Base-by-base conservation (phyloP, 2,888 invertebrate species). In the Quadriops clusia region DNA sequence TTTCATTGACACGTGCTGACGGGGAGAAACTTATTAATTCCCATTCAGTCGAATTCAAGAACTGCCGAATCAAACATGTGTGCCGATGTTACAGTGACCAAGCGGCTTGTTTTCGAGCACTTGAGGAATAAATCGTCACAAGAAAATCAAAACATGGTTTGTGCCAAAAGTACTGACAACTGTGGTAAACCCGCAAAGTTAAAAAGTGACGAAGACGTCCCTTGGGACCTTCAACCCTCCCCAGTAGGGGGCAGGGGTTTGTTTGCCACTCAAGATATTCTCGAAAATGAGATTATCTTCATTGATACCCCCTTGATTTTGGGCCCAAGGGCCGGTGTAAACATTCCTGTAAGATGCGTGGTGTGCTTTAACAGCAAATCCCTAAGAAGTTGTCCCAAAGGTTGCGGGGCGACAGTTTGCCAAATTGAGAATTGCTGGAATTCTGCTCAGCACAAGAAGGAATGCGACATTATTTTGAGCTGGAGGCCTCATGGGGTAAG, bases 361-460 rank as follows among this genome's bases (percentile, higher is more conserved):
- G 69, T 67, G 42, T 84, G 82, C 49, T 70, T 68, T 43, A 68
- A 66, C 41, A 55, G 57, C 32, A 47, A 67, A 29, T 58, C 64
- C 36, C 33, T 55, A 14, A 37, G 32, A n/a, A 15, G 49, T 23
- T 84, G 84, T 51, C 58, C 65, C 22, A 67, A 64, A 21, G 65
- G 65, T 27, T 85, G 84, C 51, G 72, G 75, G 3, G 63, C 83
- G 44, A 72, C 77, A 10, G 61, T 86, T 21, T 86, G 86, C 54
- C 70, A 73, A 6, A 58, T 61, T 31, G 50, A 58, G 34, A n/a
- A n/a, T n/a, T 85, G 85, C 56, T 67, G 74, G 50, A 65, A 68
- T 42, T 65, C 68, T 4, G 48, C 56, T 17, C 42, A 46, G 13
- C 84, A 85, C 58, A 53, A 54, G 24, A 58, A 60, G 25, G 83